Conservation (phyloP, 2,797 vertebrate species). For the Dicrostonyx torquatus region DNA sequence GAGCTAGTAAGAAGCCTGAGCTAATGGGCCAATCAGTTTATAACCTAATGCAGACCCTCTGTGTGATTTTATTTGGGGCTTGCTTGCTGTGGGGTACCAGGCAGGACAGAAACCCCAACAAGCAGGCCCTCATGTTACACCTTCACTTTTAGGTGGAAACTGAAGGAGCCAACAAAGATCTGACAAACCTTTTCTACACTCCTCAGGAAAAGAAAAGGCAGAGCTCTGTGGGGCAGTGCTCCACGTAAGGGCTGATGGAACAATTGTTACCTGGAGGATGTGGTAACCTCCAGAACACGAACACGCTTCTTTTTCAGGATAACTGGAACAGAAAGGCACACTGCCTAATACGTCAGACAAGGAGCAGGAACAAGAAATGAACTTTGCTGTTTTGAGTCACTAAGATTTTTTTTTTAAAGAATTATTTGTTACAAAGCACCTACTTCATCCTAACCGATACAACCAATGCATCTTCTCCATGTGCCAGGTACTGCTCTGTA, state of each 20-base stretch:
- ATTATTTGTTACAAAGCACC: not conserved
- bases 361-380: not conserved
- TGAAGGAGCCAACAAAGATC: not conserved
- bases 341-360: not conserved
- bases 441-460: not conserved
- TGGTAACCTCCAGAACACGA: not conserved
- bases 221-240: not conserved
- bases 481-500: not conserved
- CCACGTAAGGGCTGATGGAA: not conserved
- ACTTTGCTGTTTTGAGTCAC: not conserved
- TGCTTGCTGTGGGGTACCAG: no score
- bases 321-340: not conserved
- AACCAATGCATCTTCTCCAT: not conserved
- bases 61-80: no score
- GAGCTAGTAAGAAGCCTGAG: no score
- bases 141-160: not conserved
- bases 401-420: not conserved
- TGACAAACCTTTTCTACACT: not conserved
- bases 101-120: no score
- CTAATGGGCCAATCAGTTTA: no score
- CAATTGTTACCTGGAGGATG: not conserved
- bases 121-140: no score
- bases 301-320: not conserved
- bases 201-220: not conserved
- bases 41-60: no score